These are phyloP conservation scores for Xyliphius kryptos DNA, from an alignment of 2,113 vertebrate species.

Conservation along the genomic window DNA sequence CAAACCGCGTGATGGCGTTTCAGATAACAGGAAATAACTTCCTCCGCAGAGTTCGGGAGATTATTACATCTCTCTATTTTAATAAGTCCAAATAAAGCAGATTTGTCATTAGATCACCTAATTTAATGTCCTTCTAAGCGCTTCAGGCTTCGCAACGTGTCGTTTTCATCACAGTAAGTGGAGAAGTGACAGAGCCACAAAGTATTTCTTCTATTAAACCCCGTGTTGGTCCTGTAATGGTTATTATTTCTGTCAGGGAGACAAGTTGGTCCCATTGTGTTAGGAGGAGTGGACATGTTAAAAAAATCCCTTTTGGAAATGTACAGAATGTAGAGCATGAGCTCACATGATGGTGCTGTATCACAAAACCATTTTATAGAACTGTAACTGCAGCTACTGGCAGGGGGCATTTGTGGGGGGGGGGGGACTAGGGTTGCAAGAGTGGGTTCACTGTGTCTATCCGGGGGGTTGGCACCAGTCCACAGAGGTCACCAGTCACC, in stretches of 20 bases:
- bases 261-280: conserved; percentile 6
- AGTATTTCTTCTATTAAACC: conserved; percentile 8
- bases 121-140: conserved; percentile 14
- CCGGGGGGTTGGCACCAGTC: too few relatives aligned
- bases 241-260: conserved; percentile 11
- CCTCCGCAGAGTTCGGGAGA: not conserved
- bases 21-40: conserved; percentile 23
- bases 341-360: too few relatives aligned
- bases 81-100: conserved; percentile 38
- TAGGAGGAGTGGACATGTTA: not conserved
- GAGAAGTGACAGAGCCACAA: conserved; percentile 1
- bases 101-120: not conserved
- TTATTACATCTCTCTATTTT: conserved; percentile 4
- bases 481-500: too few relatives aligned
- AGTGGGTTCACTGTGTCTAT: too few relatives aligned
- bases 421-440: too few relatives aligned
- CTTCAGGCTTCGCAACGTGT: conserved; percentile 7
- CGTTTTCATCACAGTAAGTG: not conserved
- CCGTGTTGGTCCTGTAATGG: conserved; percentile 2
- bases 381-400: too few relatives aligned
- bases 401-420: too few relatives aligned
- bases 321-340: too few relatives aligned
- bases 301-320: too few relatives aligned
- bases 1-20: conserved; percentile 14
- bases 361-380: too few relatives aligned